Percentiles rank a stretch among this genome's conserved stretches.
Conservation (phyloP, 2,113 vertebrate species). For the Nannobrachium achirus region DNA sequence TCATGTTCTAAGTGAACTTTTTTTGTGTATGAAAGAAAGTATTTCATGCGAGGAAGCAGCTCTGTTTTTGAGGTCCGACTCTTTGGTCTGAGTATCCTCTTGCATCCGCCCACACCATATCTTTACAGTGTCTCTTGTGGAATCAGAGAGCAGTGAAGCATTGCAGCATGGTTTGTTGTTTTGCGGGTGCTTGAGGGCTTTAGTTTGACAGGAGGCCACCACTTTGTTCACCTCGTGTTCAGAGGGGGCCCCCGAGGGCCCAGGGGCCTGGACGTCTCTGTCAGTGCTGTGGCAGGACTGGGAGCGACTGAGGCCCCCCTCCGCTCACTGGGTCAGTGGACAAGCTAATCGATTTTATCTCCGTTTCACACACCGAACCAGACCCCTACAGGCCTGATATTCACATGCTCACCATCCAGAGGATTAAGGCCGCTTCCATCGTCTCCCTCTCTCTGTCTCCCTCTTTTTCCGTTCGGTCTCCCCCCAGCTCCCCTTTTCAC, state of each 20-base stretch:
- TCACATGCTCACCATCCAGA: slow-evolving; percentile 65
- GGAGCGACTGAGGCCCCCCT: slow-evolving; percentile 49
- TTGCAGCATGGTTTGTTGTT: slow-evolving; percentile 70
- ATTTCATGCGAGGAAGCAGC: slow-evolving; percentile 3
- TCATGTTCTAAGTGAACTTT: too few species aligned
- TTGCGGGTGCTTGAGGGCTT: slow-evolving; percentile 67
- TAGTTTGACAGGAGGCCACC: slow-evolving; percentile 75
- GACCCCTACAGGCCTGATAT: slow-evolving; percentile 67
- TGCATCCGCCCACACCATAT: slow-evolving; percentile 50
- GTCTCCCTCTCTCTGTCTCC: slow-evolving; percentile 30
- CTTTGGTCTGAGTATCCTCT: slow-evolving; percentile 43
- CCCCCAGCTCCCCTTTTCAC: not conserved
- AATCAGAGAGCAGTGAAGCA: slow-evolving; percentile 71
- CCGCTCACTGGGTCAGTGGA: slow-evolving; percentile 92
- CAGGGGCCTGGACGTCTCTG: slow-evolving; percentile 66
- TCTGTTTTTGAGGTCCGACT: slow-evolving; percentile 8
- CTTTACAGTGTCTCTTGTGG: slow-evolving; percentile 63
- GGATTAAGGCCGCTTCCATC: slow-evolving; percentile 54
- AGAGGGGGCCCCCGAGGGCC: slow-evolving; percentile 62
- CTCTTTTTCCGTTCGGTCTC: slow-evolving; percentile 25
- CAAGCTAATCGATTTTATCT: slow-evolving; percentile 99
- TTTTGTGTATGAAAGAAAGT: too few species aligned
- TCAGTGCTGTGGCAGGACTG: slow-evolving; percentile 64
- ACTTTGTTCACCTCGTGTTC: slow-evolving; percentile 78
- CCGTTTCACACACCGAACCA: slow-evolving; percentile 63